A percentile compares a stretch with the other conserved stretches of the same genome.
phyloP scores from a whole-genome alignment of 1,140 invertebrate species.

The Drosophila jambulina region DNA sequence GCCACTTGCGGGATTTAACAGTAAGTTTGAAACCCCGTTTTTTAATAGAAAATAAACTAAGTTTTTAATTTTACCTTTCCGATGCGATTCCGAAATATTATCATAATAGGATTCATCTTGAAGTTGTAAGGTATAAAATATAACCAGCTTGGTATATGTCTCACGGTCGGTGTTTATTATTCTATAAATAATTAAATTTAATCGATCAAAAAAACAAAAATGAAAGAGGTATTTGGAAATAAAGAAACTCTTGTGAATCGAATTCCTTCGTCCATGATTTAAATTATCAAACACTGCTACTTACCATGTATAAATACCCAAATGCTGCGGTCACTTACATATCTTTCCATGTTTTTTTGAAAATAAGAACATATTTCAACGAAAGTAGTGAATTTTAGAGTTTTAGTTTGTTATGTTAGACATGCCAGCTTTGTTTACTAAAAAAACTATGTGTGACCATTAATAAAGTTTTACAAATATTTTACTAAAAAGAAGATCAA shows the following conservation, averaged over 20 bases:
- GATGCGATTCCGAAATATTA: background rate
- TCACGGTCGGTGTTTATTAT: background rate
- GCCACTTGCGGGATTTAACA: background rate
- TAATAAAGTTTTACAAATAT: too few relatives aligned
- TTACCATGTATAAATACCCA: slow-evolving; percentile 16
- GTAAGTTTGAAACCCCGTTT: background rate
- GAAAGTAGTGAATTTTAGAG: background rate
- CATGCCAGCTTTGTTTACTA: slow-evolving; percentile 7
- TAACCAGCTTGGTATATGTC: background rate
- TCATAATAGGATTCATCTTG: slow-evolving; percentile 11
- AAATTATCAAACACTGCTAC: background rate
- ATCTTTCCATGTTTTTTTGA: slow-evolving; percentile 11
- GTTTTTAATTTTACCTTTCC: slow-evolving; percentile 5
- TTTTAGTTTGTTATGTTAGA: background rate
- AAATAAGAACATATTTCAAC: background rate
- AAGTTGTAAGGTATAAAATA: background rate
- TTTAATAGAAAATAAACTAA: background rate
- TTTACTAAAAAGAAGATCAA: background rate
- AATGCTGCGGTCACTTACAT: too few relatives aligned
- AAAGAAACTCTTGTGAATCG: too few relatives aligned
- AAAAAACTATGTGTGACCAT: background rate
- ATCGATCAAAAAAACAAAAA: background rate
- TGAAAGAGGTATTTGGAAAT: background rate
- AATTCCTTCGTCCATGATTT: background rate
- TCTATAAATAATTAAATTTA: background rate